Conservation (phyloP, 2,888 invertebrate species). For the Sturmia bella region DNA sequence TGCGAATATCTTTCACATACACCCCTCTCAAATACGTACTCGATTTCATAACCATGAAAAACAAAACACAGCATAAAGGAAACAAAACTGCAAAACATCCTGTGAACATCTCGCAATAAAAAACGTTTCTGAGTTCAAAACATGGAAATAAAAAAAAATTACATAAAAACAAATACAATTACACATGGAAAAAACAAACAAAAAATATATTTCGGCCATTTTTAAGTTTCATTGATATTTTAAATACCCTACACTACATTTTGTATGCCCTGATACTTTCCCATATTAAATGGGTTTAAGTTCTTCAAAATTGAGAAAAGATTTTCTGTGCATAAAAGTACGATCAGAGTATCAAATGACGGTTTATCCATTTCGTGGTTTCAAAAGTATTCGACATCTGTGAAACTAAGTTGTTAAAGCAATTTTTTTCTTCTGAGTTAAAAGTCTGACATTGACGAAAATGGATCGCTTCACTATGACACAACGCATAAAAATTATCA, state of each 20-base stretch:
- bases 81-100: conserved; percentile 66
- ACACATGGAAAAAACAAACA: conserved; percentile 1
- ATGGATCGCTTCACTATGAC: too few relatives aligned
- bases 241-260: neutral
- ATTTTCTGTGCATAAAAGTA: too few relatives aligned
- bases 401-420: too few relatives aligned
- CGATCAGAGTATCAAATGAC: too few relatives aligned
- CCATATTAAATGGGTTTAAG: too few relatives aligned
- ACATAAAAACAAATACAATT: conserved; percentile 25
- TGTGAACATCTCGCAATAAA: conserved; percentile 53
- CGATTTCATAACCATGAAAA: conserved; percentile 1
- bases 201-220: neutral
- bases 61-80: conserved; percentile 39
- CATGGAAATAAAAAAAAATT: conserved; percentile 12
- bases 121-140: conserved; percentile 41
- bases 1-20: conserved; percentile 12
- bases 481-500: too few relatives aligned
- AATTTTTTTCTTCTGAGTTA: too few relatives aligned
- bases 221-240: neutral
- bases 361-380: too few relatives aligned
- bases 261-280: too few relatives aligned
- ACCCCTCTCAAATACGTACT: neutral
- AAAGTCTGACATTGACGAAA: too few relatives aligned
- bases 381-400: too few relatives aligned
- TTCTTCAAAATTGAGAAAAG: too few relatives aligned